Conservation (phyloP, 2,113 vertebrate genomes). For the Phaetusa simplex region DNA sequence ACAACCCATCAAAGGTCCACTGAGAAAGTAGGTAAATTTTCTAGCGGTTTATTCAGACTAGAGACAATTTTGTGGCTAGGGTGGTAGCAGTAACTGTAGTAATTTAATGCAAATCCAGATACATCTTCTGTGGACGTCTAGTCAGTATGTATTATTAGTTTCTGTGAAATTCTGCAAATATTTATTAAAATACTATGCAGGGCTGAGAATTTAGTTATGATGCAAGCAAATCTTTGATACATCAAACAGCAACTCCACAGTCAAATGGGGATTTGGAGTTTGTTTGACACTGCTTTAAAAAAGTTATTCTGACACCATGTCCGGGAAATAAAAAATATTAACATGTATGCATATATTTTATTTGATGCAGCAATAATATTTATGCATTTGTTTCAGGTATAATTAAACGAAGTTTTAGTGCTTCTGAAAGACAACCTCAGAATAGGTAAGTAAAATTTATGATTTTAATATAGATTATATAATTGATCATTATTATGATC, state of each 20-base stretch:
- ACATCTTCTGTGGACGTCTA: not conserved
- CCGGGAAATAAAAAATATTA: not conserved
- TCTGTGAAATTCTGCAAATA: not conserved
- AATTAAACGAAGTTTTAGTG: constrained; percentile 68
- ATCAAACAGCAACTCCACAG: not conserved
- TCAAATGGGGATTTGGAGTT: not conserved
- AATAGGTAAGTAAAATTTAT: constrained; percentile 62
- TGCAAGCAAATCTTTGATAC: not conserved
- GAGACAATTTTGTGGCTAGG: not conserved
- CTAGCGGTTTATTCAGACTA: not conserved
- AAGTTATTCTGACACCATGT: not conserved
- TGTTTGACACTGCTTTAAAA: not conserved
- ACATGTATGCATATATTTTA: not conserved
- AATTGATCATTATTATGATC: not conserved
- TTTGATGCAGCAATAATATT: not conserved
- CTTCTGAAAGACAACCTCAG: constrained; percentile 67
- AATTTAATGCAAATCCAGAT: not conserved
- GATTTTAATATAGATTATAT: not conserved
- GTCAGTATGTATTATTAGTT: not conserved
- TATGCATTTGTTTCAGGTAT: constrained; percentile 65
- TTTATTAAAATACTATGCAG: not conserved
- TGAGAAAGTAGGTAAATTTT: not conserved
- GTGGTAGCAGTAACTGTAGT: not conserved
- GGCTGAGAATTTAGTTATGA: not conserved
- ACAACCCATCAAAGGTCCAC: not conserved